Conservation (phyloP, 2,113 vertebrate genomes). For the Catharus fuscescens region DNA sequence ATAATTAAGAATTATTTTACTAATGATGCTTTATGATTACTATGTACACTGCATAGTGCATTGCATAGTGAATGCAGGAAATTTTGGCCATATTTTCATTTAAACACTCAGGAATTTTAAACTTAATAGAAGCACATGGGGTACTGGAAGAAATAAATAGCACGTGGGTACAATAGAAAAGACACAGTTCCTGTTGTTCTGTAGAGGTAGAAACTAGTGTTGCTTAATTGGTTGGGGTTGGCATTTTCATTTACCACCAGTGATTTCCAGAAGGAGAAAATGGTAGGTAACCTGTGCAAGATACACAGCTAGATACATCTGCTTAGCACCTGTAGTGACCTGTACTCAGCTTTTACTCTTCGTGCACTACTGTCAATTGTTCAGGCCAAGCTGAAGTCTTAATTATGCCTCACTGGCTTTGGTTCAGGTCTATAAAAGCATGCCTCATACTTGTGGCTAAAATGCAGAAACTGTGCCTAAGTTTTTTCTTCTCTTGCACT, state of each 20-base stretch:
- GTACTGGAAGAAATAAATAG: not conserved
- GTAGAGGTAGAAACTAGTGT: not conserved
- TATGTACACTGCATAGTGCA: not conserved
- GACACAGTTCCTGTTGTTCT: not conserved
- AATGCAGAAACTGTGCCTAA: not conserved
- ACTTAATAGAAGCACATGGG: not conserved
- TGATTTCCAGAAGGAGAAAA: not conserved
- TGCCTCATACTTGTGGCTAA: not conserved
- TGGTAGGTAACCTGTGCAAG: rapidly evolving
- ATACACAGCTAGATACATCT: not conserved
- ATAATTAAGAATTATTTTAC: not conserved
- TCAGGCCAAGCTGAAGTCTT: not conserved
- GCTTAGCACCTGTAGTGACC: not conserved
- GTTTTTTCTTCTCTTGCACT: not conserved
- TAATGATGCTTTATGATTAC: rapidly evolving
- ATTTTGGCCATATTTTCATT: not conserved
- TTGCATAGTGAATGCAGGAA: no score
- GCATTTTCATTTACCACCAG: not conserved
- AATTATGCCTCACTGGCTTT: not conserved
- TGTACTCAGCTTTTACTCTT: not conserved
- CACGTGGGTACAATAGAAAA: not conserved
- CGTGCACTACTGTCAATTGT: not conserved
- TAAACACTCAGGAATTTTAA: not conserved
- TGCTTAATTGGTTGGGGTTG: not conserved
- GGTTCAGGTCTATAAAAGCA: not conserved